A percentile compares a stretch with the other conserved stretches of the same genome.
phyloP scores from a whole-genome alignment of 1,140 invertebrate genomes.

The Apis dorsata region DNA sequence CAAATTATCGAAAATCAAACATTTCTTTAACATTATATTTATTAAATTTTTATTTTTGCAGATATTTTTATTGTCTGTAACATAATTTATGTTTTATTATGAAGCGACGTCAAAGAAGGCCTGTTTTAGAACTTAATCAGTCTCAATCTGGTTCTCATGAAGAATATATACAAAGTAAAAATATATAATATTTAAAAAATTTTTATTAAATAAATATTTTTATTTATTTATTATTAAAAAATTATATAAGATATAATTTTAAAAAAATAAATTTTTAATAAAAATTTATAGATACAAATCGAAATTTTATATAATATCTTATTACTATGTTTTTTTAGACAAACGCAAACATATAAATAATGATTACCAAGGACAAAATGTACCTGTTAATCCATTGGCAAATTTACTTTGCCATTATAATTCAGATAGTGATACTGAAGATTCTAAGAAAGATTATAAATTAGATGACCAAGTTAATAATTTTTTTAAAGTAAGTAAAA shows the following conservation, averaged over 20 bases:
- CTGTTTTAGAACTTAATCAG: conserved; percentile 73
- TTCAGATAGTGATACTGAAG: conserved; percentile 77
- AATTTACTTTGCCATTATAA: conserved; percentile 79
- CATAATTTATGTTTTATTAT: conserved; percentile 58
- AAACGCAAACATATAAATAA: conserved; percentile 72
- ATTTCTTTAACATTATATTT: background rate
- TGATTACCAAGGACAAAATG: conserved; percentile 68
- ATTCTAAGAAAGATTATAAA: conserved; percentile 66
- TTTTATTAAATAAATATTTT: conserved; percentile 10
- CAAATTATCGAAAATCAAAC: too few species aligned
- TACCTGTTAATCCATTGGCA: conserved; percentile 73
- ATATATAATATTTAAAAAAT: background rate
- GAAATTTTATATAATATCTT: conserved; percentile 8
- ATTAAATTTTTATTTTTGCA: conserved; percentile 9
- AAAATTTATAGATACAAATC: background rate
- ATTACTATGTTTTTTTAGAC: conserved; percentile 58
- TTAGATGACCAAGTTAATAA: conserved; percentile 79
- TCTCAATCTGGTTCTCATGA: conserved; percentile 67
- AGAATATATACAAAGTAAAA: conserved; percentile 69
- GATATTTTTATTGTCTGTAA: background rate
- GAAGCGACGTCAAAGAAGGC: conserved; percentile 74
- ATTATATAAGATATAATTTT: background rate
- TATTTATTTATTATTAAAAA: background rate
- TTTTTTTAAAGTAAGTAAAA: conserved; percentile 75
- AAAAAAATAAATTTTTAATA: conserved; percentile 25